Conservation (phyloP, 1,140 invertebrate species). For the Musca domestica region DNA sequence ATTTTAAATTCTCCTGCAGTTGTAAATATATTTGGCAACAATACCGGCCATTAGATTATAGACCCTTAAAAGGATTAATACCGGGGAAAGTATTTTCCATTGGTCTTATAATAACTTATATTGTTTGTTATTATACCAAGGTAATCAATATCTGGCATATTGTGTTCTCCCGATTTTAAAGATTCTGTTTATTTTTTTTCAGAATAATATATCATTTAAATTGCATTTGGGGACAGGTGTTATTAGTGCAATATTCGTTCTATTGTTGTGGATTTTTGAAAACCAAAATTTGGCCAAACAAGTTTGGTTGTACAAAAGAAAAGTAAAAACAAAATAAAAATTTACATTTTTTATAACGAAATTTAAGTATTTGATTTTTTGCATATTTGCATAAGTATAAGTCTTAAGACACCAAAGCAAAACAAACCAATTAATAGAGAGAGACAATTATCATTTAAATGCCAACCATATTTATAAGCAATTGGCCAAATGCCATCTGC, state of each 20-base stretch:
- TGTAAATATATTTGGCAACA: conserved; percentile 66
- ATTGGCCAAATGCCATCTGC: too few relatives aligned
- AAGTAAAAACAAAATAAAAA: conserved; percentile 16
- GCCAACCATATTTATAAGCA: too few relatives aligned
- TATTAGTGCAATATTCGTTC: conserved; percentile 33
- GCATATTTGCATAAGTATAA: neutral
- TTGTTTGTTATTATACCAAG: conserved; percentile 59
- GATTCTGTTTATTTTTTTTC: conserved; percentile 17
- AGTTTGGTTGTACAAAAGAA: conserved; percentile 28
- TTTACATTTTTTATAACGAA: too few relatives aligned
- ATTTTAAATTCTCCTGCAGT: conserved; percentile 53
- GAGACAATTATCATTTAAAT: too few relatives aligned
- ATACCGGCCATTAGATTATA: conserved; percentile 63
- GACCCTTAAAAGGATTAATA: conserved; percentile 67
- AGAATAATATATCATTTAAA: conserved; percentile 33
- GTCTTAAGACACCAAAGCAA: neutral
- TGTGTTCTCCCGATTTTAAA: too few relatives aligned
- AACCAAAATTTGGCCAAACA: conserved; percentile 63
- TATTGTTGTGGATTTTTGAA: conserved; percentile 63
- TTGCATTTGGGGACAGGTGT: conserved; percentile 39
- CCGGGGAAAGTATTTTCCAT: conserved; percentile 67
- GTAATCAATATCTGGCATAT: too few relatives aligned
- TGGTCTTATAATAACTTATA: conserved; percentile 61
- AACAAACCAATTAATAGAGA: neutral
- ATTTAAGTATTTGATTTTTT: neutral